Conservation (phyloP, 2,888 invertebrate genomes). For the Troides helena region DNA sequence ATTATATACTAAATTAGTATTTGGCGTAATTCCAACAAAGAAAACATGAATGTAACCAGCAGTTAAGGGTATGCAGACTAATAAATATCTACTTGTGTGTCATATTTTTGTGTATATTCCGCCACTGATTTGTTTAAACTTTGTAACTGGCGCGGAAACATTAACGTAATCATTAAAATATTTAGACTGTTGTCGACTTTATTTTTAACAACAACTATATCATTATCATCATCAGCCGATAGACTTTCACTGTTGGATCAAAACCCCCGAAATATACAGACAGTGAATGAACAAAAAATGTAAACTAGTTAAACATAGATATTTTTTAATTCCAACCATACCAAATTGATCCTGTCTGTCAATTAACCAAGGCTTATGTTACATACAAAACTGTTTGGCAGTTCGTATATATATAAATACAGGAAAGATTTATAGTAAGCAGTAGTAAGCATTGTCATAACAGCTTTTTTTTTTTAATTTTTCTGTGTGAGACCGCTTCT, state of each 20-base stretch:
- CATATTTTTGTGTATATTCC: background rate
- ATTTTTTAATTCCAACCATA: background rate
- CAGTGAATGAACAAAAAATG: background rate
- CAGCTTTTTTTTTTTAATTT: background rate
- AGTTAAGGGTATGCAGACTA: background rate
- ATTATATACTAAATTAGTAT: background rate
- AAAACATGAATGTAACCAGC: constrained; percentile 1
- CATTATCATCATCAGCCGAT: background rate
- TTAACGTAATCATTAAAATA: background rate
- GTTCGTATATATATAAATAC: background rate
- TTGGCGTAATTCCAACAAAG: background rate
- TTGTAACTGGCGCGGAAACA: background rate
- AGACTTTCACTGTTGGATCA: background rate
- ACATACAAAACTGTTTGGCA: background rate
- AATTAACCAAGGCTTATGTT: constrained; percentile 1
- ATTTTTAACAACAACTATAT: too few species aligned
- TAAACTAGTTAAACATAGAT: background rate
- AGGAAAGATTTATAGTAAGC: background rate
- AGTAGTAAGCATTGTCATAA: background rate
- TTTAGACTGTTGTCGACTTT: too few species aligned
- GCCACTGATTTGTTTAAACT: background rate
- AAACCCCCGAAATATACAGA: background rate
- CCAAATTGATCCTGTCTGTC: background rate
- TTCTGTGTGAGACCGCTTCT: too few species aligned
- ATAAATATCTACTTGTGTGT: background rate